phyloP scores from a whole-genome alignment of 2,797 vertebrate genomes.

The Poecilia gillii region DNA sequence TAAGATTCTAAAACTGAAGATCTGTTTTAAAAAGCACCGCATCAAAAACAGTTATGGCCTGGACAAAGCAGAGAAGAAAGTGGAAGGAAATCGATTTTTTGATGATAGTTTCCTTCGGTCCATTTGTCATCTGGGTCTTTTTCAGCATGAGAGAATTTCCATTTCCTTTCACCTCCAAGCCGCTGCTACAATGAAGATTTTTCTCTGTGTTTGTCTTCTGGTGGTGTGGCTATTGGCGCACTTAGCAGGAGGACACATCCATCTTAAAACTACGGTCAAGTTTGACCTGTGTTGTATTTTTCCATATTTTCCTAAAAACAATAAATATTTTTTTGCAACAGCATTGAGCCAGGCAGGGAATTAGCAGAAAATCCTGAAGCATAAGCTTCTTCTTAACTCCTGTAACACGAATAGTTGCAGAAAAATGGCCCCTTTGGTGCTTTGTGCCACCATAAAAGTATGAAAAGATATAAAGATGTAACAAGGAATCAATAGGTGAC shows the following conservation, averaged over 20 bases:
- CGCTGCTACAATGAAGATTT: conserved; percentile 67
- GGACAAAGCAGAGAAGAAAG: conserved; percentile 44
- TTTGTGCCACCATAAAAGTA: background rate
- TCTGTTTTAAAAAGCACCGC: conserved; percentile 8
- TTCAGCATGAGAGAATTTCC: conserved; percentile 55
- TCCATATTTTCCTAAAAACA: conserved; percentile 29
- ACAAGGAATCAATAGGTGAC: background rate
- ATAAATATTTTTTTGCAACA: conserved; percentile 21
- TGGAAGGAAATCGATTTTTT: conserved; percentile 52
- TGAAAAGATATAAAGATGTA: background rate
- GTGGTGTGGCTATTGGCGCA: conserved; percentile 42
- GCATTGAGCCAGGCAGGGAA: conserved; percentile 2
- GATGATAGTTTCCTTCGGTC: conserved; percentile 47
- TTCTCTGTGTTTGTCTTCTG: conserved; percentile 56
- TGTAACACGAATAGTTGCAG: background rate
- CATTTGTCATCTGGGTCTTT: conserved; percentile 67
- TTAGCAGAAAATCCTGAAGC: conserved; percentile 14
- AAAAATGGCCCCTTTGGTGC: background rate
- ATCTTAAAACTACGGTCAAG: conserved; percentile 43
- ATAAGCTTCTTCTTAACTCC: background rate
- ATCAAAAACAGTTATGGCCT: conserved; percentile 27
- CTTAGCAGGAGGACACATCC: conserved; percentile 31
- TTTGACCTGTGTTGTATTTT: conserved; percentile 36
- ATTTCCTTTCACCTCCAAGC: conserved; percentile 65
- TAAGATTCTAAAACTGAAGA: conserved; percentile 20